Evolutionary conservation across 2,113 vertebrate species (phyloP).

Genomic region (Zeus faber): DNA sequence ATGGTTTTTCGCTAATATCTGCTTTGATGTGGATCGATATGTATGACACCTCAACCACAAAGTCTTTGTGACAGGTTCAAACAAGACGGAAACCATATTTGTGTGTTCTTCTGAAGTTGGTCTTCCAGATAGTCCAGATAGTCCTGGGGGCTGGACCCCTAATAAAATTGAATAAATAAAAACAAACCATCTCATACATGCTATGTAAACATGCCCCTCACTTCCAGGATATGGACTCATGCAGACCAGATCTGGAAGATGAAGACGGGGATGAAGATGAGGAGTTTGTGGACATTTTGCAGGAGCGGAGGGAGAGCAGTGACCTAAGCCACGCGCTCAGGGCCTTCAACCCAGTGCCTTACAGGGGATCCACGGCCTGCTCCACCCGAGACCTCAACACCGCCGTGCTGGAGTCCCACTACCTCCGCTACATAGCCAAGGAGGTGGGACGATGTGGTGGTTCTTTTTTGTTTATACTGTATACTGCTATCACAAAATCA

Average conservation of each 20-base stretch:
- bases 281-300: slow-evolving; percentile 86
- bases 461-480: not conserved
- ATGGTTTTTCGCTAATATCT: no score
- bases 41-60: no score
- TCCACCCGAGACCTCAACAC: slow-evolving; percentile 79
- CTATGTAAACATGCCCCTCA: not conserved
- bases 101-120: no score
- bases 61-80: no score
- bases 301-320: slow-evolving; percentile 81
- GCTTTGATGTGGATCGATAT: no score
- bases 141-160: no score
- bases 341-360: slow-evolving; percentile 80
- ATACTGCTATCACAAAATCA: not conserved
- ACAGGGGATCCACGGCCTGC: slow-evolving; percentile 74
- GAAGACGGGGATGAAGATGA: slow-evolving; percentile 68
- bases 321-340: slow-evolving; percentile 87
- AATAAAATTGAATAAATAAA: no score
- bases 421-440: slow-evolving; percentile 80
- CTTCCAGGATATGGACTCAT: slow-evolving; percentile 35
- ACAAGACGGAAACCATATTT: no score
- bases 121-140: no score
- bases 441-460: slow-evolving; percentile 73
- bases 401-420: slow-evolving; percentile 84
- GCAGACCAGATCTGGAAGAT: slow-evolving; percentile 37
- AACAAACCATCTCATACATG: no score